phyloP scores from a whole-genome alignment of 37 sponge, comb jelly and placozoan species.

The Hormiphora californensis region DNA sequence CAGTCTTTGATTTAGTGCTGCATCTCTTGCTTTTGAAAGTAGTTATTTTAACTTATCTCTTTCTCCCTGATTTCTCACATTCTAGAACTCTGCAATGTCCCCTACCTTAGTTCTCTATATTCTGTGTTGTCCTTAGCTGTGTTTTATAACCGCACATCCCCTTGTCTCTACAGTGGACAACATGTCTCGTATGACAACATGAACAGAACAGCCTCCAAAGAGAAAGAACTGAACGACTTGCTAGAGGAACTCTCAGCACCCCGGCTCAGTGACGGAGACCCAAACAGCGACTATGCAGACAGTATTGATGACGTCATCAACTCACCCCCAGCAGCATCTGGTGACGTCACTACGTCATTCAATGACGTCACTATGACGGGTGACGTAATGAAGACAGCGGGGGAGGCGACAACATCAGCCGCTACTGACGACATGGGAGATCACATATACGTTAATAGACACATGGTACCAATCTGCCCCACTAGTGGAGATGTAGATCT shows the following conservation, averaged over 20 bases:
- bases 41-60: no score
- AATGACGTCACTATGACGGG: neutral
- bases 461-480: slow-evolving; percentile 3
- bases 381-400: neutral
- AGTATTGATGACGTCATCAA: slow-evolving; percentile 26
- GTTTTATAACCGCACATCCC: neutral
- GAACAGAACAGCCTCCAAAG: neutral
- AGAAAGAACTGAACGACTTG: neutral
- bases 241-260: slow-evolving; percentile 5
- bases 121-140: no score
- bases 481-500: slow-evolving; percentile 5
- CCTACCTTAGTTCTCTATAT: no score
- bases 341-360: neutral
- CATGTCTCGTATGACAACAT: neutral
- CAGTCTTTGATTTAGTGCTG: no score
- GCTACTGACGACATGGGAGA: neutral
- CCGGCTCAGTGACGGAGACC: no score
- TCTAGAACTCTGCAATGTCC: no score
- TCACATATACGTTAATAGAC: slow-evolving; percentile 29
- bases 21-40: no score
- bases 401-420: neutral
- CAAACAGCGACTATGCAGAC: slow-evolving; percentile 15
- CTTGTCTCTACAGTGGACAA: no score
- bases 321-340: neutral
- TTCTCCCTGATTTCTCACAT: no score